A percentile compares a stretch with the other conserved stretches of the same genome.
Evolutionary conservation across 2,888 invertebrate species (phyloP).

Genomic region (Acanthococcus lagerstroemiae): DNA sequence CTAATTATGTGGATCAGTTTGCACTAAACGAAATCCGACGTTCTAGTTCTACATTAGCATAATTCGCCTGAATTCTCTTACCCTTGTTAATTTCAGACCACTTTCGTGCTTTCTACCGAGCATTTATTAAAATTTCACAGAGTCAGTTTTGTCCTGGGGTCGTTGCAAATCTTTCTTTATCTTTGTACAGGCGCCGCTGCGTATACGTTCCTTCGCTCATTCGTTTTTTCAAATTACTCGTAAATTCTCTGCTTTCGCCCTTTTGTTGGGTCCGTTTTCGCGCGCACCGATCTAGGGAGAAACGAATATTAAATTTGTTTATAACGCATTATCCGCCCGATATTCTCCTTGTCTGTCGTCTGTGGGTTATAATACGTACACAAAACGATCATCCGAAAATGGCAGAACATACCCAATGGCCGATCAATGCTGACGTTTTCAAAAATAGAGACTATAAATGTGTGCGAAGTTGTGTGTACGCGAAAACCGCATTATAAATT

Average conservation of each 20-base stretch:
- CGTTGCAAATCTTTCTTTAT: background rate
- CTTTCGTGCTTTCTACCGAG: slow-evolving; percentile 12
- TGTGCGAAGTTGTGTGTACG: background rate
- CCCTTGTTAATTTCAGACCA: slow-evolving; percentile 23
- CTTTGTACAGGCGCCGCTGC: background rate
- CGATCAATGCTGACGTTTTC: background rate
- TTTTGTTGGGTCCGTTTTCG: too few species aligned
- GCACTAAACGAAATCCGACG: slow-evolving; percentile 23
- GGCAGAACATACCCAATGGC: background rate
- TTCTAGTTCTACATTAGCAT: slow-evolving; percentile 24
- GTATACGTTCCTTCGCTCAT: background rate
- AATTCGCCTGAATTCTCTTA: slow-evolving; percentile 12
- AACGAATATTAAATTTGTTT: too few species aligned
- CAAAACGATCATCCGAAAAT: background rate
- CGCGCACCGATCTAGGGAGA: too few species aligned
- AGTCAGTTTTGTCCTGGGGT: background rate
- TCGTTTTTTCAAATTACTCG: too few species aligned
- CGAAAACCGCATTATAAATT: background rate
- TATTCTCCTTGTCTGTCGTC: too few species aligned
- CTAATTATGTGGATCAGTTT: slow-evolving; percentile 28
- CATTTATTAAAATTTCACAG: slow-evolving; percentile 19
- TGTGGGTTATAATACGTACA: too few species aligned
- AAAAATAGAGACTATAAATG: too few species aligned
- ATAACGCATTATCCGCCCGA: too few species aligned
- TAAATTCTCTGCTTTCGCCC: too few species aligned